Conservation (phyloP, 1,140 invertebrate genomes). For the Chelonus insularis region DNA sequence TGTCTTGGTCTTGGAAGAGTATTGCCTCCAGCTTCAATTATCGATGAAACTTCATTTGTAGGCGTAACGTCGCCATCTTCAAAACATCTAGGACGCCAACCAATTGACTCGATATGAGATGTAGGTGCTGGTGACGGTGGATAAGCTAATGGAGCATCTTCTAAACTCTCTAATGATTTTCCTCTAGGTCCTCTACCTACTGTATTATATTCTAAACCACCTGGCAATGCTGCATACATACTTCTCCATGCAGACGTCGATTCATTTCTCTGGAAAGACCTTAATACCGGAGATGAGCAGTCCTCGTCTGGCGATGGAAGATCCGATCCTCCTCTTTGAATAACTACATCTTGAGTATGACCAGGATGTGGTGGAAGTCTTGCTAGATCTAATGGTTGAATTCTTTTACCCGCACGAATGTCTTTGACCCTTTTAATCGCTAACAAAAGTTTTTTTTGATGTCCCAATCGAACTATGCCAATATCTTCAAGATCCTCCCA, state of each 20-base stretch:
- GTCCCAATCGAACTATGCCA: conserved; percentile 91
- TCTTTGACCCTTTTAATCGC: conserved; percentile 97
- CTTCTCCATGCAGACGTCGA: conserved; percentile 49
- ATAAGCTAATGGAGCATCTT: conserved; percentile 60
- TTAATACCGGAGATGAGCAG: conserved; percentile 54
- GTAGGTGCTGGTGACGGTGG: conserved; percentile 54
- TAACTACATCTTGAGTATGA: conserved; percentile 58
- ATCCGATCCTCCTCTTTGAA: conserved; percentile 53
- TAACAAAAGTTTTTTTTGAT: conserved; percentile 97
- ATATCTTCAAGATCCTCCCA: conserved; percentile 99
- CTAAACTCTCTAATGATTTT: conserved; percentile 82
- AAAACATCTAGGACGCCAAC: conserved; percentile 79
- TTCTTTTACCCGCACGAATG: conserved; percentile 82
- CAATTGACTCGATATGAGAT: conserved; percentile 44
- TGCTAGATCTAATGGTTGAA: conserved; percentile 65
- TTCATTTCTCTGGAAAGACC: conserved; percentile 53
- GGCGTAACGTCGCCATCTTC: conserved; percentile 88
- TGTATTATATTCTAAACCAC: conserved; percentile 40
- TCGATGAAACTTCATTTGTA: conserved; percentile 72
- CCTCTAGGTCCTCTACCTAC: conserved; percentile 59
- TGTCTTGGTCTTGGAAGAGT: conserved; percentile 82
- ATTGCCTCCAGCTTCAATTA: conserved; percentile 71
- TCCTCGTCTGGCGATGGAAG: conserved; percentile 58
- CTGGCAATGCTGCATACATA: conserved; percentile 54
- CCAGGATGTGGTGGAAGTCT: conserved; percentile 65